Evolutionary conservation across 2,113 vertebrate genomes (phyloP).

Genomic region (Gadus macrocephalus): DNA sequence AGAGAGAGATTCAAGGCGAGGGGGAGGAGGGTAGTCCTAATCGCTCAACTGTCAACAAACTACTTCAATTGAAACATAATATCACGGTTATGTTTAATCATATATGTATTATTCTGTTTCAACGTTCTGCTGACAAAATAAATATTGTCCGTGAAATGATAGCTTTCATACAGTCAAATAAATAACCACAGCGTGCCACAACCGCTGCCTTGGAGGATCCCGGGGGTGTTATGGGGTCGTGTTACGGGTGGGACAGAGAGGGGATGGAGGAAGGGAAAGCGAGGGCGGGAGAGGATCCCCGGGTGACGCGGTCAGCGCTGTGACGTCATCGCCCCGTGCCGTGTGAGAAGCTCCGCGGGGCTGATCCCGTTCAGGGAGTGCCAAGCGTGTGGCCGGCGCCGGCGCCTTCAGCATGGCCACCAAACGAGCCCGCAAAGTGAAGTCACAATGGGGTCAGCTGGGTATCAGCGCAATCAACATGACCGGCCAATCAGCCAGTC

Average conservation of each 20-base stretch:
- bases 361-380: conserved; percentile 40
- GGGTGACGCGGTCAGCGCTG: background rate
- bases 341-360: background rate
- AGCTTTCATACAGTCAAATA: too few species aligned
- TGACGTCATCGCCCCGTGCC: conserved; percentile 47
- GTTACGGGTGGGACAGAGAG: conserved; percentile 10
- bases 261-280: background rate
- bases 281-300: background rate
- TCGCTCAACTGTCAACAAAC: too few species aligned
- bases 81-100: too few species aligned
- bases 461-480: conserved; percentile 7
- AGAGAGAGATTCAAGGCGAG: too few species aligned
- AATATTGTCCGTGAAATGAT: too few species aligned
- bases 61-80: too few species aligned
- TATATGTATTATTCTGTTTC: too few species aligned
- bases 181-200: too few species aligned
- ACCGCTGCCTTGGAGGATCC: too few species aligned
- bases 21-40: too few species aligned
- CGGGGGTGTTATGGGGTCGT: too few species aligned
- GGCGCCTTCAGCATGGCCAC: background rate
- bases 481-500: background rate
- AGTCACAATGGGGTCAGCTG: conserved; percentile 25
- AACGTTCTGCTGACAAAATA: too few species aligned
- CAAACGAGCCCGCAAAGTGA: conserved; percentile 23
- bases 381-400: conserved; percentile 9